A percentile compares a stretch with the other conserved stretches of the same genome.
Evolutionary conservation across 2,888 invertebrate genomes (phyloP).

Genomic region (Euzophera pinguis): DNA sequence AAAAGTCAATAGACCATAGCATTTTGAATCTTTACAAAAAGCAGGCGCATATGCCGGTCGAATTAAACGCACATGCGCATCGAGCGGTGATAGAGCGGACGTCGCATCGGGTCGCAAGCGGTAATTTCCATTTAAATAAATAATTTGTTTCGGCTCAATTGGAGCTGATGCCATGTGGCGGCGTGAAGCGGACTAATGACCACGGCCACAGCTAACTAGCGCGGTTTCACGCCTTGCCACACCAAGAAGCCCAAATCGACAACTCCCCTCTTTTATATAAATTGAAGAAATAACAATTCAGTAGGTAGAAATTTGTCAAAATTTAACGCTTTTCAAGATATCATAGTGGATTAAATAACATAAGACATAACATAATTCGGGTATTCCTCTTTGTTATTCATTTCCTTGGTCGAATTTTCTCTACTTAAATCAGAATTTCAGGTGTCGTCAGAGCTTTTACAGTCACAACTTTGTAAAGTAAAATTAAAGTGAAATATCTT

Average conservation of each 20-base stretch:
- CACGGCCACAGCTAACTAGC: constrained; percentile 58
- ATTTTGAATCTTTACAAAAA: constrained; percentile 45
- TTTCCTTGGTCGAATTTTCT: too few relatives aligned
- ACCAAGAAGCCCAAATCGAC: constrained; percentile 21
- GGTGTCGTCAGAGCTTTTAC: too few relatives aligned
- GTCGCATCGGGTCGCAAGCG: constrained; percentile 39
- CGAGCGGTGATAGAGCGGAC: constrained; percentile 34
- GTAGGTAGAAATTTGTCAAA: background rate
- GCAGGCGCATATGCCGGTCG: constrained; percentile 48
- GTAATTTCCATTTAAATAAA: constrained; percentile 77
- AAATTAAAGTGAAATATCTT: too few relatives aligned
- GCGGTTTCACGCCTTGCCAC: constrained; percentile 71
- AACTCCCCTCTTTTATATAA: constrained; percentile 14
- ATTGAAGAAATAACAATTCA: background rate
- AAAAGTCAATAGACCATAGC: constrained; percentile 43
- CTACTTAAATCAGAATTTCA: too few relatives aligned
- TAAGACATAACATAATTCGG: too few relatives aligned
- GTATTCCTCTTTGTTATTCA: too few relatives aligned
- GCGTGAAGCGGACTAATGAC: constrained; percentile 62
- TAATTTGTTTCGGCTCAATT: constrained; percentile 74
- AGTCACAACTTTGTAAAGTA: too few relatives aligned
- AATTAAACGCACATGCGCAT: constrained; percentile 58
- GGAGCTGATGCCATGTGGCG: constrained; percentile 63
- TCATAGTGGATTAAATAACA: too few relatives aligned
- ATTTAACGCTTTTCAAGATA: background rate